Evolutionary conservation across 2,113 vertebrate species (phyloP).

Genomic region (Leiothrix lutea): DNA sequence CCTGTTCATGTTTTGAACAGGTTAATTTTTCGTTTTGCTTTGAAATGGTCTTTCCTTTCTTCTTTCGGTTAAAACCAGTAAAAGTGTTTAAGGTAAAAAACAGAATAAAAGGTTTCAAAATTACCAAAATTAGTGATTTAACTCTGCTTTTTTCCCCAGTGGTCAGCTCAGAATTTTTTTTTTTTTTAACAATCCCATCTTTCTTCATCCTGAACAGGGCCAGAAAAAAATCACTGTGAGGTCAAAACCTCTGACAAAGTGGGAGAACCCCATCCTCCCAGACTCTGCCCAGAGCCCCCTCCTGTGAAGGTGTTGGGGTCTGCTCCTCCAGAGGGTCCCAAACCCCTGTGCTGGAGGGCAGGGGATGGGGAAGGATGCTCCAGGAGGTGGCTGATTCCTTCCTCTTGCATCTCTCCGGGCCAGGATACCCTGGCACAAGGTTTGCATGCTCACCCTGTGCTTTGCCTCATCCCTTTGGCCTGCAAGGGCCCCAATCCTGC

Average conservation of each 20-base stretch:
- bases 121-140: neutral
- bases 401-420: neutral
- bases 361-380: neutral
- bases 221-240: rapidly evolving
- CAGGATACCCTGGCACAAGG: neutral
- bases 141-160: neutral
- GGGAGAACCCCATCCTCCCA: neutral
- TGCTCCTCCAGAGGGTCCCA: rapidly evolving
- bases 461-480: neutral
- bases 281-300: neutral
- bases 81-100: neutral
- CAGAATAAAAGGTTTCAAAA: neutral
- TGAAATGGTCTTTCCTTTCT: neutral
- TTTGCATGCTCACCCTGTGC: neutral
- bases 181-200: neutral
- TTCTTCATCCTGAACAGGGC: neutral
- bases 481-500: neutral
- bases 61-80: neutral
- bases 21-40: neutral
- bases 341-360: neutral
- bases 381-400: neutral
- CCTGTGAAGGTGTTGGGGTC: rapidly evolving
- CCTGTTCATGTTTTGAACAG: neutral
- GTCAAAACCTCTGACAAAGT: neutral
- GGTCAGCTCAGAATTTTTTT: neutral